Evolutionary conservation across 2,113 vertebrate genomes (phyloP).

Genomic region (Notiomystis cincta): DNA sequence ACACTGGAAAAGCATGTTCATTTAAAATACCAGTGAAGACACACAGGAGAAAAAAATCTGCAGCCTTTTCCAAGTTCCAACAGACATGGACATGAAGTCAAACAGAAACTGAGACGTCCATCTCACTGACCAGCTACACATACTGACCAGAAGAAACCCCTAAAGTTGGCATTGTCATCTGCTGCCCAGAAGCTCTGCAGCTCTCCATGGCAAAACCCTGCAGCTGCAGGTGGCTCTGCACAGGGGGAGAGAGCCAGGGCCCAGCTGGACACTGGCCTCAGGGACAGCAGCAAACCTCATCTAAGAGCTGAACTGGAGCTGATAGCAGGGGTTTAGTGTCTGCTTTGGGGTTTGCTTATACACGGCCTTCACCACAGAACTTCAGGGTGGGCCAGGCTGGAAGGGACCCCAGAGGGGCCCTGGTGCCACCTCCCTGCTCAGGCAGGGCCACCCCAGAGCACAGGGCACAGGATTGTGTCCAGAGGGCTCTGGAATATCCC

Average conservation of each 20-base stretch:
- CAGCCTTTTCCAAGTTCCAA: not conserved
- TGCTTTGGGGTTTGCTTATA: not conserved
- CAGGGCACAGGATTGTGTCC: not conserved
- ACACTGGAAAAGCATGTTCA: not conserved
- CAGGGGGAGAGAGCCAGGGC: not conserved
- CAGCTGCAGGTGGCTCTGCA: not conserved
- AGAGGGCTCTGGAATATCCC: not conserved
- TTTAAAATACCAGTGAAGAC: not conserved
- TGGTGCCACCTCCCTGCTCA: not conserved
- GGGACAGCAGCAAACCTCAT: not conserved
- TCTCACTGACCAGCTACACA: not conserved
- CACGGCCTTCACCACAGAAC: not conserved
- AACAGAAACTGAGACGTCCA: not conserved
- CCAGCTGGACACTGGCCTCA: not conserved
- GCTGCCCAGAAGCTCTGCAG: not conserved
- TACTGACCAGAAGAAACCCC: not conserved
- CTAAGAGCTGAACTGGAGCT: not conserved
- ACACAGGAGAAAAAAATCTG: not conserved
- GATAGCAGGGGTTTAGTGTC: not conserved
- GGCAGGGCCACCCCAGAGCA: not conserved
- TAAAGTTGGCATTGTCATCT: not conserved
- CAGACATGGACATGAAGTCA: accelerated
- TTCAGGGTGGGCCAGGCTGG: not conserved
- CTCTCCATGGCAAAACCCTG: not conserved
- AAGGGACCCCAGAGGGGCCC: not conserved